Evolutionary conservation across 1,140 invertebrate species (phyloP).

Genomic region (Andrena cerasifolii): DNA sequence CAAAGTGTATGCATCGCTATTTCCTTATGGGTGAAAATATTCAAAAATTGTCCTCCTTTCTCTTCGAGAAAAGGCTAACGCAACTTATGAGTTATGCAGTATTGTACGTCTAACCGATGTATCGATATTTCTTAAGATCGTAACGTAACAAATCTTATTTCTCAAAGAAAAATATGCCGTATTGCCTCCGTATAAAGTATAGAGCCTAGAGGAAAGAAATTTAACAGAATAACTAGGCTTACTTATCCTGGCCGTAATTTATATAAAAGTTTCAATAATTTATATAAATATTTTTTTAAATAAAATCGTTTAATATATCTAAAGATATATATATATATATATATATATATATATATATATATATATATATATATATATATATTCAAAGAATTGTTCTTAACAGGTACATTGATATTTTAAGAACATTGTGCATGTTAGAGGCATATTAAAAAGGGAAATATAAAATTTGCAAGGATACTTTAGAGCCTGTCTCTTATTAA

Average conservation of each 20-base stretch:
- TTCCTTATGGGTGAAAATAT: neutral
- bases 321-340: conserved; percentile 18
- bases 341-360: neutral
- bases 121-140: conserved; percentile 2
- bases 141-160: neutral
- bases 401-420: conserved; percentile 49
- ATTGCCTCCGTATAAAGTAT: neutral
- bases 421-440: conserved; percentile 43
- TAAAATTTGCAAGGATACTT: conserved; percentile 35
- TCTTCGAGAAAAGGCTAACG: neutral
- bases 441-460: conserved; percentile 35
- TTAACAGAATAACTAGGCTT: neutral
- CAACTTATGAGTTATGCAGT: conserved; percentile 4
- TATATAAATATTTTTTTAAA: conserved; percentile 35
- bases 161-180: neutral
- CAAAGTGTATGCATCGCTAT: conserved; percentile 16
- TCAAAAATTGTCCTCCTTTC: neutral
- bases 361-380: conserved; percentile 14
- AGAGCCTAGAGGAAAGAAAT: conserved; percentile 10
- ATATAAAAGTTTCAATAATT: conserved; percentile 50
- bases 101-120: neutral
- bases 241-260: conserved; percentile 29
- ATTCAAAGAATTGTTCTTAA: conserved; percentile 31
- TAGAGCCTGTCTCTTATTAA: conserved; percentile 16
- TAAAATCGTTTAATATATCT: conserved; percentile 22